Evolutionary conservation across 2,113 vertebrate genomes (phyloP), one percentile per base, ranked within the genome.

Genomic region (Oryzias celebensis): DNA sequence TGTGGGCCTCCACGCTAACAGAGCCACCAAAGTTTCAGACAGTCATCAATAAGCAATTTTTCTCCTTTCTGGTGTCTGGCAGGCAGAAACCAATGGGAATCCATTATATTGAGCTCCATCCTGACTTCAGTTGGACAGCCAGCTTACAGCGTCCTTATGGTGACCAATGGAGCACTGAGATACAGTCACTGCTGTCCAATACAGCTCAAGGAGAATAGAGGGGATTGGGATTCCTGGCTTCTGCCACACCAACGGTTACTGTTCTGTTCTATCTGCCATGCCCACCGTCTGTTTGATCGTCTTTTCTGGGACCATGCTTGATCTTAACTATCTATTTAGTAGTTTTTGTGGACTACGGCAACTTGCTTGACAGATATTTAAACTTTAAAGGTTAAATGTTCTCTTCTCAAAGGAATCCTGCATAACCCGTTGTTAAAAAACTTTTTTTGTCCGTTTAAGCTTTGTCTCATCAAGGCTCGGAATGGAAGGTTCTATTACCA

Each of bases 1-100:
- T 49, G 18, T 22, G 46, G 20, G 14, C 2, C 52, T 22, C 43
- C 64, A 20, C 58, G 41, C 22, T 36, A 36, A 36, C 36, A 36
- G 36, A 36, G 36, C 36, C 36, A 36, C 36, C 36, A 36, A 36
- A 36, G 36, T 41, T 57, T 52, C 81, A 84, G 64, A 58, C 74
- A 54, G 3, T 70, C 71, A 52, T 91, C 87, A 84, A 89, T 88
- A 81, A 84, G 65, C 57, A 61, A 65, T 78, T 77, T 71, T 68
- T 81, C 81, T 82, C 71, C 3, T 12, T 52, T 58, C 70, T 70
- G 50, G 4, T 73, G 68, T 88, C 83, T 81, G 52, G 78, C 41
- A 48, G 60, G 75, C 84, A 85, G 66, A 81, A 81, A 85, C 83
- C 82, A 85, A 88, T 78, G 64, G 80, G 80, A 85, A 87, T 89